These are phyloP conservation scores for Shinisaurus crocodilurus DNA, from an alignment of 2,113 vertebrate genomes.

Conservation along the genomic window DNA sequence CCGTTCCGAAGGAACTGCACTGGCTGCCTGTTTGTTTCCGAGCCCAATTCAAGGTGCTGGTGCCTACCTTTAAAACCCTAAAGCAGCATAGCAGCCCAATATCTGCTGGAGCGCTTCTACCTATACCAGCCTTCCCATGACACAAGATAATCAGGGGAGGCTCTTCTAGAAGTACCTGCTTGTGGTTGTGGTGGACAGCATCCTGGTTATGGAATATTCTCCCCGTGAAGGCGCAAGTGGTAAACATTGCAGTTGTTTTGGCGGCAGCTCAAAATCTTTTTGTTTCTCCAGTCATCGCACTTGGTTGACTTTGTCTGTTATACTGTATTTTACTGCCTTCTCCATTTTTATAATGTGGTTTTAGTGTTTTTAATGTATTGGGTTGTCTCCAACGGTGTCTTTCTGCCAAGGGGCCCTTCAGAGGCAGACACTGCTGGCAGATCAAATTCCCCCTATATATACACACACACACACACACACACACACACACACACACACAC, in stretches of 20 bases:
- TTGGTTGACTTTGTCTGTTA: background rate
- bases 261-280: background rate
- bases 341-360: background rate
- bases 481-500: too few relatives aligned
- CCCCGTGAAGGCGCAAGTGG: background rate
- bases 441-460: too few relatives aligned
- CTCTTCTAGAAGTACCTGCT: background rate
- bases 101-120: background rate
- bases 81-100: background rate
- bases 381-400: too few relatives aligned
- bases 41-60: background rate
- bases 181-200: too few relatives aligned
- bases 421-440: too few relatives aligned
- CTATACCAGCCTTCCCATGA: background rate
- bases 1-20: background rate
- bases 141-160: background rate
- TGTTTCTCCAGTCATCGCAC: background rate
- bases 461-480: too few relatives aligned
- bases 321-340: background rate
- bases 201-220: too few relatives aligned
- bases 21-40: background rate
- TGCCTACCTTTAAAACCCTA: background rate
- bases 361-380: background rate
- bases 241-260: background rate
- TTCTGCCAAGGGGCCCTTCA: too few relatives aligned